Base-by-base conservation (phyloP, 2,888 invertebrate species). In the Calameuta pallipes region DNA sequence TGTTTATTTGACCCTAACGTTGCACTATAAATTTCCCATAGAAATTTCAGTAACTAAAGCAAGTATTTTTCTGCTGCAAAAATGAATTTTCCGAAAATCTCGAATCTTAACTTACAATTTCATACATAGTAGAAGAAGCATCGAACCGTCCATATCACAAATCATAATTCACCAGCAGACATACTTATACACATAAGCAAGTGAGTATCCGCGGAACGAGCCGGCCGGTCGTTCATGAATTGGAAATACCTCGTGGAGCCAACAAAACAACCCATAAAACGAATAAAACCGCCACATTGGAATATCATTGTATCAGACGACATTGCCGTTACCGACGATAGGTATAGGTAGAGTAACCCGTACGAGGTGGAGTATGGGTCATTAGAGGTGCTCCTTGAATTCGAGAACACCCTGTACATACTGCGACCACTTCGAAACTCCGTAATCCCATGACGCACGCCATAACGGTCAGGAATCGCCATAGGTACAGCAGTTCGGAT, bases 191-290 rank as follows among this genome's bases (percentile, higher is more conserved):
- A 23, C 71, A 31, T 56, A 23, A 78, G 84, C 79, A 75, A 80
- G 83, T 76, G 81, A 78, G 82, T 82, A 82, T 83, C 84, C 86
- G 83, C 82, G 81, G 81, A 81, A 82, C 80, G 83, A 80, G 79
- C 75, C 76, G 74, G 76, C 83, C 82, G 85, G 86, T 89, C 89
- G 87, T 89, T 89, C 89, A 89, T 90, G 90, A 90, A 90, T 90
- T 90, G 89, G 88, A 90, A 90, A 90, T 90, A 87, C 85, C 85
- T 86, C 84, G 85, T 83, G 84, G 83, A 83, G 85, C 85, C 87
- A 86, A 87, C 86, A 87, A 89, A 90, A 90, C 89, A 89, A 86
- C 85, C 85, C 86, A 85, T 89, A 87, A 89, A 87, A 86, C 83
- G 83, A 86, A 90, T 89, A 86, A 89, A 88, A 88, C 85, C 86